Base-by-base conservation (phyloP, 2,113 vertebrate species). In the Catharus minimus region DNA sequence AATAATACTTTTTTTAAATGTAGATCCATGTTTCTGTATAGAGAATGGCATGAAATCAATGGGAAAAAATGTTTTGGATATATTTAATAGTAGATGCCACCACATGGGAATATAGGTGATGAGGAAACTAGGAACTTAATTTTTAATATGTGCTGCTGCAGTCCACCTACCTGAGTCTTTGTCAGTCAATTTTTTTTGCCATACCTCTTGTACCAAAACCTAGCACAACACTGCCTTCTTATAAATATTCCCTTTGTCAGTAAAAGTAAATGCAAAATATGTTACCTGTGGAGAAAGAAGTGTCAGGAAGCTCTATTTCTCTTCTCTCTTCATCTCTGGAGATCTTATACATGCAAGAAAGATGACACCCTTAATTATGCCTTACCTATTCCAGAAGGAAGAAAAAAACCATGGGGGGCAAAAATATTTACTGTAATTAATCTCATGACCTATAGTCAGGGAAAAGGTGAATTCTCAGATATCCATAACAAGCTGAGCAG, bases 231-330 rank as follows among this genome's bases (percentile, higher is more conserved):
- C 16, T 74, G 36, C 2, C 15, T 86, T 86, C 11, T 77, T 27
- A 69, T 47, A 71, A 66, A 71, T 73, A 80, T 32, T 66, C 28
- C 11, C 12, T 53, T 92, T 55, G 20, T 76, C 41, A 64, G 22
- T 43, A 71, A 49, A 6, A 83, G 56, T 38, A 86, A 91, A 77
- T 52, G 21, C 10, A 74, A 81, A 75, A 56, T 52, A 69, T 43
- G 39, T 57, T 77, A 53, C 22, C 10, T 49, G 7, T 49, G 28
- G 28, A 33, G 39, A 93, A 94, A 77, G 7, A 10, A 82, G 24
- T n/a, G 11, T n/a, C 72, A 80, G 55, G 27, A 86, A 93, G 27
- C 32, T 77, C 20, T 67, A 55, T 89, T 88, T 80, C 60, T 80
- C 30, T 28, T 58, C 55, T 86, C 10, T 52, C 28, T 46, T 73